Base-by-base conservation (phyloP, 2,888 invertebrate genomes). In the Caenorhabditis sp. region DNA sequence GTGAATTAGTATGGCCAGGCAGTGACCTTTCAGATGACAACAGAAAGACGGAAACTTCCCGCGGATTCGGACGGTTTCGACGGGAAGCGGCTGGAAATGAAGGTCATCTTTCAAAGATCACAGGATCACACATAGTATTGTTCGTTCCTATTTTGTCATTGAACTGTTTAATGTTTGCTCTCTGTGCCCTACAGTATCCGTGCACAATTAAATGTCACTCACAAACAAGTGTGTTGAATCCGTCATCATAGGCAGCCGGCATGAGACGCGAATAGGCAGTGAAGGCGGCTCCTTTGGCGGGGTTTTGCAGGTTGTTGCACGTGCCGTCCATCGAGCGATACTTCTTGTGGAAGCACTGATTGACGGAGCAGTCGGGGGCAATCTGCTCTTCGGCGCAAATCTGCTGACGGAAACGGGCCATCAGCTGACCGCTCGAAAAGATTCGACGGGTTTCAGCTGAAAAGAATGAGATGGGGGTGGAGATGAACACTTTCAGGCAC, bases 321-420 rank as follows among this genome's bases (percentile, higher is more conserved):
- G 94, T 94, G 0, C 99, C 99, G 89, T 98, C 97, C 70, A 95
- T 92, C 65, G 93, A 93, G 0, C 98, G 93, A 89, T 95, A 99
- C 26, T 84, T 81, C 41, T 78, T 66, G 70, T 88, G 86, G 78
- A 77, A 88, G 75, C 88, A 88, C 37, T 74, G 41, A 56, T 88
- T 89, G 24, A 76, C 68, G n/a, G 71, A 63, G 65, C 88, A 88
- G 27, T 82, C 79, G 43, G 78, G 68, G 13, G 80, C 48, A 6
- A 73, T 50, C 37, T 73, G 75, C 22, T 62, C 37, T 45, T 75
- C 75, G 7, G 75, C 68, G 45, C 75, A 75, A 52, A 56, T 53
- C 13, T 58, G 65, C 15, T 68, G 62, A 9, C 32, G 26, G 58
- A 75, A 75, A 8, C 75, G 62, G 26, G 37, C 56, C 4, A 26